Evolutionary conservation across 1,140 invertebrate species (phyloP).

Genomic region (Scaptomyza pallida): DNA sequence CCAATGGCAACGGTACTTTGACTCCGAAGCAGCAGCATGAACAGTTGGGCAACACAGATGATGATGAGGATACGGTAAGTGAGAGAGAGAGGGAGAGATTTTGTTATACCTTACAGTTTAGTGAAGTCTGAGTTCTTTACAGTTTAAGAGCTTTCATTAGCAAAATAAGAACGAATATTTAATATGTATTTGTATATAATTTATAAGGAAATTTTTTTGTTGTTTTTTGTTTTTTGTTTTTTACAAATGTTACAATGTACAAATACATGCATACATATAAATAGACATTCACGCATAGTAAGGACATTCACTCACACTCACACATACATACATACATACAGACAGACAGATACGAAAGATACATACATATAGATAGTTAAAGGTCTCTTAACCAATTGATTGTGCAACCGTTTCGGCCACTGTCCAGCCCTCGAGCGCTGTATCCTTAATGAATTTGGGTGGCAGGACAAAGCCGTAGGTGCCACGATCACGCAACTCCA

Average conservation of each 20-base stretch:
- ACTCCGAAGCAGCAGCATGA: conserved; percentile 48
- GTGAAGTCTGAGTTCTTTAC: too few relatives aligned
- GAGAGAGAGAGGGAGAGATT: too few relatives aligned
- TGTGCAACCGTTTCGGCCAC: conserved; percentile 90
- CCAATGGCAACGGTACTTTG: conserved; percentile 8
- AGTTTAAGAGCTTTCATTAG: background rate
- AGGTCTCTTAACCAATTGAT: conserved; percentile 61
- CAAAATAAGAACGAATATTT: background rate
- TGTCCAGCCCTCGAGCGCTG: conserved; percentile 92
- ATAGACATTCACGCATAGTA: conserved; percentile 27
- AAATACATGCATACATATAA: conserved; percentile 35
- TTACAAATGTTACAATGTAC: conserved; percentile 46
- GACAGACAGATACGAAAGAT: background rate
- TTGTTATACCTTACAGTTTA: too few relatives aligned
- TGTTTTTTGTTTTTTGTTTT: conserved; percentile 9
- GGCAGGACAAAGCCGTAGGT: conserved; percentile 94
- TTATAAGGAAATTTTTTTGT: conserved; percentile 2
- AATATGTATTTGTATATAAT: background rate
- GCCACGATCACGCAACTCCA: conserved; percentile 95
- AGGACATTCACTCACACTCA: conserved; percentile 6
- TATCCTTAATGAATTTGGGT: conserved; percentile 90
- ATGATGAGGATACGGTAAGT: conserved; percentile 82
- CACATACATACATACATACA: conserved; percentile 7
- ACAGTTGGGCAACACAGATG: conserved; percentile 68
- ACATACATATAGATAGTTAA: background rate